Conservation (phyloP, 2,113 vertebrate genomes). For the Abramis brama region DNA sequence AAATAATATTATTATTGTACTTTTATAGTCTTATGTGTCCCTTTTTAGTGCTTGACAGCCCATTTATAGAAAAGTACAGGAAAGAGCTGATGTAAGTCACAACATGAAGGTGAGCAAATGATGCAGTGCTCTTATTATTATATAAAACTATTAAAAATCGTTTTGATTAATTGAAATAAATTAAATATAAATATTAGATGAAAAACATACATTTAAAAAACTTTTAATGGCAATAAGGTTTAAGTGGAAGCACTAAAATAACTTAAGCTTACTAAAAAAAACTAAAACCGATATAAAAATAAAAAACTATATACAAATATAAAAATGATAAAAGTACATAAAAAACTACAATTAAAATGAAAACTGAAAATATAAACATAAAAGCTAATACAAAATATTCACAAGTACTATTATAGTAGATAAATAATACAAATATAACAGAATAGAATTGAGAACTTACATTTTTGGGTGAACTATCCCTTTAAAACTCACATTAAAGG, state of each 20-base stretch:
- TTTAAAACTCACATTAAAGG: not conserved
- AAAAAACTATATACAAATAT: not conserved
- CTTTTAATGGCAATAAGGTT: no score
- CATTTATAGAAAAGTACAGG: no score
- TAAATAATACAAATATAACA: not conserved
- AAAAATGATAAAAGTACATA: not conserved
- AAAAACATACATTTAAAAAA: no score
- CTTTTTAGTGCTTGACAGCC: no score
- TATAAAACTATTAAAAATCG: not conserved
- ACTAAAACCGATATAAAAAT: not conserved
- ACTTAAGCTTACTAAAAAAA: not conserved
- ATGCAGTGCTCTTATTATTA: no score
- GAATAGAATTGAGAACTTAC: not conserved
- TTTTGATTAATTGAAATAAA: not conserved
- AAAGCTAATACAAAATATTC: not conserved
- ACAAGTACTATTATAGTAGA: not conserved
- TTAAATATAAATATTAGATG: not conserved
- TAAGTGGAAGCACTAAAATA: not conserved
- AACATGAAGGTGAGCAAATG: no score
- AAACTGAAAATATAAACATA: no score
- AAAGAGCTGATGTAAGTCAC: no score
- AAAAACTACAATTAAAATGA: not conserved
- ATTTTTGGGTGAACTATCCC: not conserved
- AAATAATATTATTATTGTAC: not conserved
- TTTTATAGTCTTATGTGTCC: not conserved